phyloP scores from a whole-genome alignment of 2,113 vertebrate species.

The Gymnogyps californianus region DNA sequence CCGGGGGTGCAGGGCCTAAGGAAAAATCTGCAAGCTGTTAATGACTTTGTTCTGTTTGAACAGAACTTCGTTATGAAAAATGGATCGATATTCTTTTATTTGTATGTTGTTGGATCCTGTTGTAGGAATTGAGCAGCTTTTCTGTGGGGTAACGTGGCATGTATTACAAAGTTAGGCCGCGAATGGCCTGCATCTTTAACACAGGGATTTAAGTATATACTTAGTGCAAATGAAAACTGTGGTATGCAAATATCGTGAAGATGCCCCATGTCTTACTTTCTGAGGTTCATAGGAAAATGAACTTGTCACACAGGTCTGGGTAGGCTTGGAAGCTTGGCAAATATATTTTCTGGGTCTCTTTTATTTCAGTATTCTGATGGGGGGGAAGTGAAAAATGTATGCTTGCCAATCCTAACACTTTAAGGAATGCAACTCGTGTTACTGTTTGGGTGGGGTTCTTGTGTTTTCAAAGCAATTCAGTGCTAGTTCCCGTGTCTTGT shows the following conservation, averaged over 20 bases:
- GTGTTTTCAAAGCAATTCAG: not conserved
- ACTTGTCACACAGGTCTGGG: not conserved
- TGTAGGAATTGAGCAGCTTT: not conserved
- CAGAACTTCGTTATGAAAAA: not conserved
- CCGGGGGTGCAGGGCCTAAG: not conserved
- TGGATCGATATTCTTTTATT: not conserved
- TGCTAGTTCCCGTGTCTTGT: not conserved
- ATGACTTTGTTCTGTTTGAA: not conserved
- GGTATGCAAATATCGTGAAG: not conserved
- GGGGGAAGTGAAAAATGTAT: not conserved
- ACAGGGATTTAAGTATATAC: accelerated
- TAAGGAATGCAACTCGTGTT: not conserved
- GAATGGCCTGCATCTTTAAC: not conserved
- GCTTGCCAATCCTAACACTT: not conserved
- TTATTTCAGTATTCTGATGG: not conserved
- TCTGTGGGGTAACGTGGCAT: accelerated
- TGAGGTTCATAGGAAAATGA: not conserved
- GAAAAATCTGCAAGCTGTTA: not conserved
- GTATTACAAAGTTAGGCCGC: not conserved
- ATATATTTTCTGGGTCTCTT: accelerated
- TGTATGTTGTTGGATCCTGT: not conserved
- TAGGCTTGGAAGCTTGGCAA: not conserved
- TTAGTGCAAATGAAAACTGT: not conserved
- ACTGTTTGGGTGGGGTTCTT: not conserved
- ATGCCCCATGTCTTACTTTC: not conserved